Base-by-base conservation (phyloP, 1,140 invertebrate species). In the Drosophila elegans region DNA sequence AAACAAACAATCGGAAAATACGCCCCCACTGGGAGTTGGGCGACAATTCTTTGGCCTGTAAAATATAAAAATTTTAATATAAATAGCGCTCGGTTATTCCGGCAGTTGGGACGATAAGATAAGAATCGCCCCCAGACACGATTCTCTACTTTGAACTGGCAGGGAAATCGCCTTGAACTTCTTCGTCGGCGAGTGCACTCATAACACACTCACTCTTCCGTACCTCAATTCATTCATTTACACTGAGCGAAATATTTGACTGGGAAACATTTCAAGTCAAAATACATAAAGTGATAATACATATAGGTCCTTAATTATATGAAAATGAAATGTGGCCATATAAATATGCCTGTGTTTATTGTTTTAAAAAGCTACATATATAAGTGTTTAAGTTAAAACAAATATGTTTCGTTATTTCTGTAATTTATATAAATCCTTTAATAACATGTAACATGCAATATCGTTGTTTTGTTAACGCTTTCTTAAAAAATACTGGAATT, bases 31-130 rank as follows among this genome's bases (percentile, higher is more conserved):
- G 7, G 2, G n/a, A 4, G 3, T 4, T 38, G 12, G 2, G 27
- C 16, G 1, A 12, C 7, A 10, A 7, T 29, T 6, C 7, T 12
- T n/a, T n/a, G 12, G 36, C 39, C 3, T 46, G 32, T 63, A 21
- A 41, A 42, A 32, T 56, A 56, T 34, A 59, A 9, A 16, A 25
- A 46, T 41, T 38, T 45, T 57, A 71, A 56, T 57, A 76, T 67
- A 76, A 76, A 76, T 76, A 67, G 73, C 53, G 38, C 53, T 48
- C 29, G 60, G 52, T 46, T 75, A 75, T 66, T 75, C 73, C 72
- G 73, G 62, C 72, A 67, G 51, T 75, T 75, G 25, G 34, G 34
- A 13, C 38, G 72, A 76, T 76, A 76, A 76, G 72, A 76, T 75
- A 76, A 76, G 42, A 45, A 36, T 13, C 44, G 39, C 45, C 44